These are phyloP conservation scores for Scaptomyza flava DNA, from an alignment of 2,888 invertebrate genomes.

Conservation along the genomic window DNA sequence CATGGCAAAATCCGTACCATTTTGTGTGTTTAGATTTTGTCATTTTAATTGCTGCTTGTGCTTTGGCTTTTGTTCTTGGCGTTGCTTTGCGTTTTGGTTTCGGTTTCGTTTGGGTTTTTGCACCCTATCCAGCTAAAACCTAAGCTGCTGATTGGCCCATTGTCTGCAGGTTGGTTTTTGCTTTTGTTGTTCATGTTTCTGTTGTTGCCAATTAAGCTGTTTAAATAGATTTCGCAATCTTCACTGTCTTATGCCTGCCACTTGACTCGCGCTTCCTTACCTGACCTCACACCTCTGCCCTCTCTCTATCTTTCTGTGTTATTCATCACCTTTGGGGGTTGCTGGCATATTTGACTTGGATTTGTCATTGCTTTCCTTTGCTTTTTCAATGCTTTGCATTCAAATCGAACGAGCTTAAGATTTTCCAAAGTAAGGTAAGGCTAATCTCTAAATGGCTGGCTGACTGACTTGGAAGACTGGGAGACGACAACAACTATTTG, in stretches of 20 bases:
- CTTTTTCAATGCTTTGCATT: conserved; percentile 40
- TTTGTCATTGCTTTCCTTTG: conserved; percentile 71
- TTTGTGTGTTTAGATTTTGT: conserved; percentile 77
- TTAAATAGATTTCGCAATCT: conserved; percentile 75
- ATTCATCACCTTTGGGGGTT: conserved; percentile 31
- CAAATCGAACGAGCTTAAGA: conserved; percentile 76
- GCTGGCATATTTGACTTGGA: conserved; percentile 79
- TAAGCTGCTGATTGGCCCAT: conserved; percentile 63
- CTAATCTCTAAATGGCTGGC: conserved; percentile 57
- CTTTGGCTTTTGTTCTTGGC: conserved; percentile 42
- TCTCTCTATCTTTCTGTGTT: not conserved
- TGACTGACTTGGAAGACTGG: conserved; percentile 14
- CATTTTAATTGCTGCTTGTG: conserved; percentile 73
- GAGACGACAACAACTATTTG: conserved; percentile 12
- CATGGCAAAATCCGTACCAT: conserved; percentile 72
- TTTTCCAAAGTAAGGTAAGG: conserved; percentile 57
- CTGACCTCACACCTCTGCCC: conserved; percentile 5
- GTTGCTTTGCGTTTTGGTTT: conserved; percentile 20
- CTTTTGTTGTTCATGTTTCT: not conserved
- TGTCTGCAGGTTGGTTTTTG: conserved; percentile 41
- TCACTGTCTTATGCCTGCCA: conserved; percentile 52
- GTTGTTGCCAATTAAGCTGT: conserved; percentile 74
- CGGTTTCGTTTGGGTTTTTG: conserved; percentile 34
- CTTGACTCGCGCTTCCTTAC: conserved; percentile 45
- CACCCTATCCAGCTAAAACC: conserved; percentile 46